Evolutionary conservation across 1,140 invertebrate species (phyloP), one percentile per base, ranked within the genome.

Genomic region (Latrodectus geometricus): DNA sequence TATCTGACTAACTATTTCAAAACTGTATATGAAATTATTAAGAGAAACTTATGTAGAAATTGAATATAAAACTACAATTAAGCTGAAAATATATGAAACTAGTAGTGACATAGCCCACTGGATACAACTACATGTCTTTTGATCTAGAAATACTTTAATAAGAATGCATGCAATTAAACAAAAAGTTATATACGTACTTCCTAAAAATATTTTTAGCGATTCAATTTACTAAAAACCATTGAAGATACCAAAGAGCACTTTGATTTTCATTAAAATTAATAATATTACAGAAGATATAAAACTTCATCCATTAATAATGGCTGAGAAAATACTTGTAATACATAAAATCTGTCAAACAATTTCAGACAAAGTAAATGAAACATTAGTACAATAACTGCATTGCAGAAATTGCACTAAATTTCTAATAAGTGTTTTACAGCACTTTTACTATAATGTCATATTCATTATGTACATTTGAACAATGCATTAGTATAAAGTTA

Each of bases 341-440:
- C 17, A 69, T 69, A 20, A 20, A n/a, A 20, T 14, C 70, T 73
- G 0, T 23, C 11, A 4, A 73, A 48, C 35, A 35, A 8, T 49
- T 5, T 35, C 9, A 73, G 21, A 35, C 35, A 48, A 73, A 11
- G 35, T 69, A 56, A 56, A 56, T 4, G 50, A 80, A 56, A 54
- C 8, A 11, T 73, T 17, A 73, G 70, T 49, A 49, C 17, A 72
- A 21, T 48, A 82, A 11, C 78, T 70, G 78, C 69, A 73, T 61
- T 12, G 52, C 73, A 82, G 69, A 82, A 73, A 73, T 52, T 48
- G 69, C 79, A 82, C 50, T 4, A 73, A 82, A 82, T 73, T 49
- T 49, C 48, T 35, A 73, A 21, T 61, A 20, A 54, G n/a, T 49
- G 21, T 61, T 72, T 50, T 15, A 54, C 12, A 23, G 20, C 17